phyloP scores from a whole-genome alignment of 2,797 vertebrate species.

The Semotilus atromaculatus region DNA sequence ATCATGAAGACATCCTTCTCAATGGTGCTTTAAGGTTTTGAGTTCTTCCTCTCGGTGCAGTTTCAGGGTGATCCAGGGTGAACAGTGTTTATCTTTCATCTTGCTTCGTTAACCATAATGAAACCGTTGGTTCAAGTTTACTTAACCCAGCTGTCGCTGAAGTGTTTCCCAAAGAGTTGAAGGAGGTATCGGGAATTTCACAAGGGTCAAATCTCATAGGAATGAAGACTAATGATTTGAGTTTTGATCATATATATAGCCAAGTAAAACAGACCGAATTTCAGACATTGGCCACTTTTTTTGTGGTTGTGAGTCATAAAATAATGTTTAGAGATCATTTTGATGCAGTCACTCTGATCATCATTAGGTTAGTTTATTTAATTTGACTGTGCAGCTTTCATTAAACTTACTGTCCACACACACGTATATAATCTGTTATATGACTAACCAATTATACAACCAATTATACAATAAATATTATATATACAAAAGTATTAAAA shows the following conservation, averaged over 20 bases:
- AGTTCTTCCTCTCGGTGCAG: not conserved
- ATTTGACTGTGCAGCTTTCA: not conserved
- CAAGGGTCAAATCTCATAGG: conserved; percentile 39
- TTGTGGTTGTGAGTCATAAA: not conserved
- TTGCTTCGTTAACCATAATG: conserved; percentile 51
- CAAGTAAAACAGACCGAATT: not conserved
- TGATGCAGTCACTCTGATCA: not conserved
- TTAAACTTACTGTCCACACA: not conserved
- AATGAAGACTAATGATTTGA: conserved; percentile 34
- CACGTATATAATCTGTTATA: not conserved
- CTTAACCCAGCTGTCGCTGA: conserved; percentile 48
- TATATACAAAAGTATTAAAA: not conserved
- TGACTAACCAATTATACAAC: not conserved
- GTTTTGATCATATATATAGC: conserved; percentile 41
- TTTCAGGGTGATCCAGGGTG: conserved; percentile 8
- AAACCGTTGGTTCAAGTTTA: conserved; percentile 50
- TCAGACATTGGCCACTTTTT: not conserved
- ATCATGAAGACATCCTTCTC: conserved; percentile 25
- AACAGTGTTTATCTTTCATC: conserved; percentile 36
- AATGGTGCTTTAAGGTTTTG: not conserved
- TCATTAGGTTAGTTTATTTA: not conserved
- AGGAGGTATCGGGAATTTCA: conserved; percentile 34
- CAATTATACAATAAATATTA: too few species aligned
- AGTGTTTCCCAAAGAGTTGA: conserved; percentile 45
- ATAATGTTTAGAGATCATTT: not conserved